A percentile compares a stretch with the other conserved stretches of the same genome.
Conservation (phyloP, 2,113 vertebrate genomes). For the Chascanopsetta lugubris region DNA sequence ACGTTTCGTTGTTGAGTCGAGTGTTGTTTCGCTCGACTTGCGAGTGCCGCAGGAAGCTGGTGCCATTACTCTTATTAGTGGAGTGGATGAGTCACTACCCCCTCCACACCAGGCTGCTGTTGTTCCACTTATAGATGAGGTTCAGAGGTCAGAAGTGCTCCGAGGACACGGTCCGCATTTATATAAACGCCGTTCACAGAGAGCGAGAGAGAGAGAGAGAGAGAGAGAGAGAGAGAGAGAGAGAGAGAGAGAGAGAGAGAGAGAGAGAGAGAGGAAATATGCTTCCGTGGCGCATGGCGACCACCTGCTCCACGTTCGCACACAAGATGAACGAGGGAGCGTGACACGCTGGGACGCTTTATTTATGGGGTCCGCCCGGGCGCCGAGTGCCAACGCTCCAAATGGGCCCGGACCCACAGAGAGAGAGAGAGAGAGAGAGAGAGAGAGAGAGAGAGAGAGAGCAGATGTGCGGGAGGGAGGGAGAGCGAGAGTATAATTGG, state of each 20-base stretch:
- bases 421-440: slow-evolving; percentile 7
- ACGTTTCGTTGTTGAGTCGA: neutral
- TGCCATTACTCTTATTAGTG: slow-evolving; percentile 52
- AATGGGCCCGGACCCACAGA: slow-evolving; percentile 44
- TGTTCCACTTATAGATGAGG: slow-evolving; percentile 50
- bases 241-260: neutral
- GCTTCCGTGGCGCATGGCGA: neutral
- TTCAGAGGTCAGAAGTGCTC: slow-evolving; percentile 45
- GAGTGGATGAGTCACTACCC: slow-evolving; percentile 58
- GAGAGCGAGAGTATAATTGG: slow-evolving; percentile 76
- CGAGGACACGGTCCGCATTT: slow-evolving; percentile 26
- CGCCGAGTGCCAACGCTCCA: slow-evolving; percentile 46
- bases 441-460: slow-evolving; percentile 26
- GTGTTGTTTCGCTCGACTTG: slow-evolving; percentile 23
- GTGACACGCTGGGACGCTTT: slow-evolving; percentile 42
- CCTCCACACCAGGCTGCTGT: slow-evolving; percentile 32
- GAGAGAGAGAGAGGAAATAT: neutral
- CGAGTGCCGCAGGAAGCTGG: slow-evolving; percentile 43
- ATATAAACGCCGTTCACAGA: neutral
- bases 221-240: neutral
- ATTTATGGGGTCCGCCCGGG: slow-evolving; percentile 64
- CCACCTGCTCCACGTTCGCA: neutral
- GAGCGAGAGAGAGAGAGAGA: neutral
- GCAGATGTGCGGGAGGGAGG: slow-evolving; percentile 27
- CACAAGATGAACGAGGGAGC: slow-evolving; percentile 52